These are phyloP conservation scores for Delichon dasypus DNA, from an alignment of 2,797 vertebrate species.

Conservation along the genomic window DNA sequence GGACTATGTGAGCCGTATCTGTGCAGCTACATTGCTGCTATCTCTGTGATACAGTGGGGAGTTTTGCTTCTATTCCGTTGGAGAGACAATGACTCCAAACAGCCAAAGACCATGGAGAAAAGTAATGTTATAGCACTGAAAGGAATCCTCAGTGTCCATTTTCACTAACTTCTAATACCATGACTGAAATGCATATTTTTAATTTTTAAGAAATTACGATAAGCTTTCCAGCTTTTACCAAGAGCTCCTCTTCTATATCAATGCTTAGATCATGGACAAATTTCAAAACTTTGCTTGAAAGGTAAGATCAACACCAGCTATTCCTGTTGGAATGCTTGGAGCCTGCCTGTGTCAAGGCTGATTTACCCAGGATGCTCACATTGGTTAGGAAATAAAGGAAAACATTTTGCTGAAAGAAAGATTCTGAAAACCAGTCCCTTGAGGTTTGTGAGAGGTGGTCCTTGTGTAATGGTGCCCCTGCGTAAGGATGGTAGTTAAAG, in stretches of 20 bases:
- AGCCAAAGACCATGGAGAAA: background rate
- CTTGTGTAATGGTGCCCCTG: background rate
- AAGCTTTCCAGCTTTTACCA: background rate
- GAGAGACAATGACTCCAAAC: background rate
- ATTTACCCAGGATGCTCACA: background rate
- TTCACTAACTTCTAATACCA: background rate
- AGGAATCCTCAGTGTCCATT: background rate
- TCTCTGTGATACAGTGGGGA: background rate
- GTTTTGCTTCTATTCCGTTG: background rate
- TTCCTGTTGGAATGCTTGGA: background rate
- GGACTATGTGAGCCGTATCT: background rate
- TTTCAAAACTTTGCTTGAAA: background rate
- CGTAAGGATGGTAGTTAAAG: background rate
- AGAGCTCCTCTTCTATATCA: background rate
- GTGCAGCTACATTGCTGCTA: background rate
- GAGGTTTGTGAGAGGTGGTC: background rate
- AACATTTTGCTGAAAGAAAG: background rate
- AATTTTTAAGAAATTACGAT: background rate
- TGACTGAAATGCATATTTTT: background rate
- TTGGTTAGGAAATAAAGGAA: background rate
- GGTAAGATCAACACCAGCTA: background rate
- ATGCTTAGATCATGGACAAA: background rate
- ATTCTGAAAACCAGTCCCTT: background rate
- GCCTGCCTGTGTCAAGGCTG: background rate
- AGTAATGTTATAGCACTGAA: background rate